Percentiles rank a stretch among this genome's conserved stretches.
Evolutionary conservation across 2,797 vertebrate species (phyloP).

Genomic region (Neomorphus geoffroyi): DNA sequence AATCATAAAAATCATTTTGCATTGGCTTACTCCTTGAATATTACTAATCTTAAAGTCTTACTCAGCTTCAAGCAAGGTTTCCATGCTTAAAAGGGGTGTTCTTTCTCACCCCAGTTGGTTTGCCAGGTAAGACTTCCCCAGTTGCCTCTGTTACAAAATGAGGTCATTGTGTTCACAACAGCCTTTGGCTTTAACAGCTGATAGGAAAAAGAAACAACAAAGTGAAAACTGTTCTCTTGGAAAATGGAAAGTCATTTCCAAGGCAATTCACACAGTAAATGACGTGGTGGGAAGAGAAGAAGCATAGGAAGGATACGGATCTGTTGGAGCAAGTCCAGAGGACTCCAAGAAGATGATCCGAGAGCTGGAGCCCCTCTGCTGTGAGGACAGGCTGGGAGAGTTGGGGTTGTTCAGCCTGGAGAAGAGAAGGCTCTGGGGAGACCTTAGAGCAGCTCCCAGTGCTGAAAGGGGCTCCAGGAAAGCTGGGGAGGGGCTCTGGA

Average conservation of each 20-base stretch:
- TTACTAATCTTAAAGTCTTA: background rate
- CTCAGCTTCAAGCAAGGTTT: background rate
- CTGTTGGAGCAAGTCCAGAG: too few species aligned
- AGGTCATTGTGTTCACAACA: rapidly evolving
- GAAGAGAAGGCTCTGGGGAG: too few species aligned
- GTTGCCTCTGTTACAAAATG: background rate
- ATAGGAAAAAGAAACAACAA: background rate
- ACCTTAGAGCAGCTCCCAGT: too few species aligned
- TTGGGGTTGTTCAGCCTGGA: too few species aligned
- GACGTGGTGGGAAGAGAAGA: background rate
- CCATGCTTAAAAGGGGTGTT: background rate
- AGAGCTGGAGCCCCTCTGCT: too few species aligned
- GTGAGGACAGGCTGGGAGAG: too few species aligned
- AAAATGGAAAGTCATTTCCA: background rate
- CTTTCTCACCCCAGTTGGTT: background rate
- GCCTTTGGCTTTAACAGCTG: background rate
- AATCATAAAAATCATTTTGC: conserved; percentile 11
- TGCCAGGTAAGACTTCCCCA: background rate
- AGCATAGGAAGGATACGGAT: too few species aligned
- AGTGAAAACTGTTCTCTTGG: background rate
- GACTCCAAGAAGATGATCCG: too few species aligned
- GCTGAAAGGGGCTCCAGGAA: too few species aligned
- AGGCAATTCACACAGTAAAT: background rate
- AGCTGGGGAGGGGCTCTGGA: too few species aligned
- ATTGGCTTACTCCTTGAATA: background rate